Evolutionary conservation across 2,797 vertebrate genomes (phyloP), one percentile per base, ranked within the genome.

Genomic region (Eospalax fontanierii): DNA sequence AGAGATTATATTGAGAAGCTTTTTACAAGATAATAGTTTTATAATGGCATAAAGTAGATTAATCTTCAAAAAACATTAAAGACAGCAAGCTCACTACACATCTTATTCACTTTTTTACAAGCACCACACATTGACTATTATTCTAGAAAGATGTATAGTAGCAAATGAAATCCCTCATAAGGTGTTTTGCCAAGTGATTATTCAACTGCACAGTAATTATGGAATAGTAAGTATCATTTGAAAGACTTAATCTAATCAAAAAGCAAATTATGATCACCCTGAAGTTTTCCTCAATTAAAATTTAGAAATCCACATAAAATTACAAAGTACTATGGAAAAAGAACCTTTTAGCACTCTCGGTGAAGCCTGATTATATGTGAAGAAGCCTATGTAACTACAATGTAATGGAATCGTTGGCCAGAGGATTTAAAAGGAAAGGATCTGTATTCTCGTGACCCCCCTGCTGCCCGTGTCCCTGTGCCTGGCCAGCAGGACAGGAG

Each of bases 1-100:
- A 83, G 81, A 59, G 66, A 75, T 84, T 91, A 92, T 81, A 91
- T 21, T 91, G 93, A 97, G n/a, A 83, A 93, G 79, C n/a, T 16
- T 57, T 82, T 82, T 30, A 54, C 19, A 81, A 70, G 61, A 65
- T 40, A 80, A 87, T 88, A 74, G 33, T 57, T 82, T 87, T 92
- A 46, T 66, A 95, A 79, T 71, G 50, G 7, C 46, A 73, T 87
- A 85, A 90, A 73, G 22, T 74, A 87, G 22, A 78, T 78, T 87
- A n/a, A 46, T 38, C 22, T 24, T 89, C 63, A 87, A 84, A 93
- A 92, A 54, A 82, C 71, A 50, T 91, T 90, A 87, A 84, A 79
- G 21, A 87, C 10, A 65, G 74, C 80, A 88, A 90, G 61, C 1
- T 65, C 82, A n/a, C 54, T 7, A 2, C 0, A 59, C 40, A 83